These are phyloP conservation scores for Heliocidaris erythrogramma DNA, from an alignment of 35 echinoderm and acorn worm genomes.

Conservation along the genomic window DNA sequence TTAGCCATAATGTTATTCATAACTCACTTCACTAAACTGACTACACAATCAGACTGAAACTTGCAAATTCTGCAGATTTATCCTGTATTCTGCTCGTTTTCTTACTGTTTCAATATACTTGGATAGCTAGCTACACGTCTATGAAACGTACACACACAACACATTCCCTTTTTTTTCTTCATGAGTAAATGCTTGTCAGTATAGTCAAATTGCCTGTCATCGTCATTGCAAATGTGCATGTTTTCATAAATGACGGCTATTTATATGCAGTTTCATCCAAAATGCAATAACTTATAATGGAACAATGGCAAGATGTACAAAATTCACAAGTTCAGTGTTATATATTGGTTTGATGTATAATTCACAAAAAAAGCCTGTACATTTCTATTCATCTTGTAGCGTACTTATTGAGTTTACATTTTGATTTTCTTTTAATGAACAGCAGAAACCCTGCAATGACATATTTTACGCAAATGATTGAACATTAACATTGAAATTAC, in stretches of 20 bases:
- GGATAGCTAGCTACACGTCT: not conserved
- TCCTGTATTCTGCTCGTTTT: not conserved
- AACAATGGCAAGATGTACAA: constrained; percentile 42
- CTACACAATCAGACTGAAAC: constrained; percentile 31
- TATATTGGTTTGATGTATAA: not conserved
- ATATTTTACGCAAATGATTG: not conserved
- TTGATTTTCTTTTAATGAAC: not conserved
- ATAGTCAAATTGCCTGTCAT: constrained; percentile 21
- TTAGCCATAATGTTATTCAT: constrained; percentile 27
- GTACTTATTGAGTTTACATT: not conserved
- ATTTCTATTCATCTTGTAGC: not conserved
- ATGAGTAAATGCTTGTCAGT: constrained; percentile 20
- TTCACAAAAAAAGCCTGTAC: not conserved
- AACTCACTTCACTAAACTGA: constrained; percentile 34
- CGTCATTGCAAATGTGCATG: not conserved
- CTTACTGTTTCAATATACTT: constrained; percentile 11
- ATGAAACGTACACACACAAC: constrained; percentile 22
- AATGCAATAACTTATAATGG: not conserved
- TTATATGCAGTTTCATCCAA: not conserved
- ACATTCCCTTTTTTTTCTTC: constrained; percentile 8
- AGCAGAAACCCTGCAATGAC: not conserved
- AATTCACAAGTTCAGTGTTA: constrained; percentile 25
- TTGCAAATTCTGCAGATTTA: not conserved
- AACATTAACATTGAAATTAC: not conserved
- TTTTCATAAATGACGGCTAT: constrained; percentile 18